phyloP scores from a whole-genome alignment of 1,140 invertebrate species.

The Plutomurus gul region DNA sequence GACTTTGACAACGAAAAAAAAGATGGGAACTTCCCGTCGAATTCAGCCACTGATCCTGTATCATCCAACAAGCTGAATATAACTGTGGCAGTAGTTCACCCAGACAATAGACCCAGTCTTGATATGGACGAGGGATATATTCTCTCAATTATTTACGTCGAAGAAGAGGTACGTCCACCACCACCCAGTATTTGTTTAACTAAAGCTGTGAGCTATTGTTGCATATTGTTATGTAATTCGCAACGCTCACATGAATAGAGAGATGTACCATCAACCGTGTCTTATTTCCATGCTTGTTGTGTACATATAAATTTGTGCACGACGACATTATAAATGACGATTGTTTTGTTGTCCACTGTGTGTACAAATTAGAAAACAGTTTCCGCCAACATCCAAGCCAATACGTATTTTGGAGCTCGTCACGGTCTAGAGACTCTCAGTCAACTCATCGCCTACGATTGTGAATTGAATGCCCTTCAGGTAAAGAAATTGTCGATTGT shows the following conservation, averaged over 20 bases:
- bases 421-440: slow-evolving; percentile 75
- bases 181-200: not conserved
- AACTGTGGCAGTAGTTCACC: slow-evolving; percentile 35
- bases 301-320: not conserved
- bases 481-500: not conserved
- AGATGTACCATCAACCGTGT: not conserved
- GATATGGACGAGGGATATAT: slow-evolving; percentile 72
- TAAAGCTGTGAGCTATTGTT: not conserved
- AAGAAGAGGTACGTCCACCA: slow-evolving; percentile 31
- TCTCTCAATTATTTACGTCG: slow-evolving; percentile 59
- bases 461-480: slow-evolving; percentile 37
- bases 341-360: not conserved
- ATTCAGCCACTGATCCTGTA: not conserved
- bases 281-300: too few relatives aligned
- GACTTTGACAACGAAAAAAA: not conserved
- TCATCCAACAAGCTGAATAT: slow-evolving; percentile 34
- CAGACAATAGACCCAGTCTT: slow-evolving; percentile 60
- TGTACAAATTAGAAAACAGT: slow-evolving; percentile 53
- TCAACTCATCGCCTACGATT: slow-evolving; percentile 66
- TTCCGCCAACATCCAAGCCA: slow-evolving; percentile 65
- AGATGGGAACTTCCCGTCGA: slow-evolving; percentile 2
- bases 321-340: not conserved
- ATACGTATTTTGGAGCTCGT: slow-evolving; percentile 73
- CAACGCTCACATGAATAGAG: not conserved
- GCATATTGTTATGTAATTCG: not conserved